phyloP scores from a whole-genome alignment of 2,888 invertebrate genomes.

The Tenthredo scrophulariae region DNA sequence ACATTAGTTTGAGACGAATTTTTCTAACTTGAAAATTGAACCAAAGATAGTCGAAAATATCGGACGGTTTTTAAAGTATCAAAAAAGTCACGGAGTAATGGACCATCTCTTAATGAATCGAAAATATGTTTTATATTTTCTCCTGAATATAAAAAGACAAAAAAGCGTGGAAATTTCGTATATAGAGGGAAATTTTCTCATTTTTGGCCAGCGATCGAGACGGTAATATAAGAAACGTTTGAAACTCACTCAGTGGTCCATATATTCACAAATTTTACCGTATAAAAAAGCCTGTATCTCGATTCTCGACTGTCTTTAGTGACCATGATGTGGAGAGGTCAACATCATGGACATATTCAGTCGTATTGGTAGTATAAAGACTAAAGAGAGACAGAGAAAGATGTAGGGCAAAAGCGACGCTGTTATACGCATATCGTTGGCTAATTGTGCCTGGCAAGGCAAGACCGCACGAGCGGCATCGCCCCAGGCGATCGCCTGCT shows the following conservation, averaged over 20 bases:
- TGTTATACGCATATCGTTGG: conserved; percentile 18
- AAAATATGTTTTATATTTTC: neutral
- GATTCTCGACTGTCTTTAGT: neutral
- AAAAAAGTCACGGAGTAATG: neutral
- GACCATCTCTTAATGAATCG: neutral
- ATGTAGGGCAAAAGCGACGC: neutral
- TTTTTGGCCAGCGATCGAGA: neutral
- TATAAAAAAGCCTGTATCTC: neutral
- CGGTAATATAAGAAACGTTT: neutral
- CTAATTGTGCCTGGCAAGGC: conserved; percentile 44
- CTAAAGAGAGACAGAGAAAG: neutral
- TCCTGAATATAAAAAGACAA: neutral
- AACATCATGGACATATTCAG: neutral
- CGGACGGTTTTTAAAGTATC: neutral
- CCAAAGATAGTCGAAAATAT: too few species aligned
- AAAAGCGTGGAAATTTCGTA: too few species aligned
- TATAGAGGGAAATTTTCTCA: neutral
- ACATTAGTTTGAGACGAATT: too few species aligned
- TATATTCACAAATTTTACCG: too few species aligned
- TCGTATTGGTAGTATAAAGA: neutral
- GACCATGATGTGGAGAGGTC: neutral
- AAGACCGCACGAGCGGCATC: conserved; percentile 38
- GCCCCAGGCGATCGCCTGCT: conserved; percentile 23
- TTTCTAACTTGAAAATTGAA: too few species aligned
- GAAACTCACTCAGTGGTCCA: neutral